Conservation (phyloP, 2,888 invertebrate species). For the Hydrotaea cyrtoneurina region DNA sequence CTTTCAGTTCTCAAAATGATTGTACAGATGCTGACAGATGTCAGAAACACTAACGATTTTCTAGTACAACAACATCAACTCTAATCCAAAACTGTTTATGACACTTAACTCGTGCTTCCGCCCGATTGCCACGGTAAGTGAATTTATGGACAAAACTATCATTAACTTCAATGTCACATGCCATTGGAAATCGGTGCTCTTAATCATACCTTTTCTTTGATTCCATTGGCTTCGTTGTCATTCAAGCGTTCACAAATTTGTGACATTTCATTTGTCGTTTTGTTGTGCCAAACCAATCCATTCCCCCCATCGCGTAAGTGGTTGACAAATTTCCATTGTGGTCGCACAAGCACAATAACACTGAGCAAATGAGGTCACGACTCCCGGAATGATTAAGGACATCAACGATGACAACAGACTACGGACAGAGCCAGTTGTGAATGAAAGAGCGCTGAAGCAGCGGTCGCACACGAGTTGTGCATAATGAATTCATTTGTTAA, state of each 20-base stretch:
- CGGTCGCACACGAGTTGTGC: neutral
- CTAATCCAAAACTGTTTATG: neutral
- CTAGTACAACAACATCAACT: no score
- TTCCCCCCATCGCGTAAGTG: neutral
- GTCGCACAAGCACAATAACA: neutral
- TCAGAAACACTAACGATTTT: no score
- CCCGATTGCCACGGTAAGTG: neutral
- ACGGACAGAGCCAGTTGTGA: no score
- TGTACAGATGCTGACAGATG: neutral
- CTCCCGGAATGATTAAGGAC: constrained; percentile 13
- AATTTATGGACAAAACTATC: constrained; percentile 69
- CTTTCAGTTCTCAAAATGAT: neutral
- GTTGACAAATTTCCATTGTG: constrained; percentile 7
- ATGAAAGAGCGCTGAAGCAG: neutral
- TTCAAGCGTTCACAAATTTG: neutral
- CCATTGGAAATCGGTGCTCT: neutral
- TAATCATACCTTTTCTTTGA: neutral
- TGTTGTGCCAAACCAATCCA: neutral
- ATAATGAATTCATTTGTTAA: neutral
- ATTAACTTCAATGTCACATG: constrained; percentile 27
- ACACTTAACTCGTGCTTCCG: neutral
- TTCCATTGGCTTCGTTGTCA: neutral
- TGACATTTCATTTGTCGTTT: neutral
- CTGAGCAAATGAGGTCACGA: neutral
- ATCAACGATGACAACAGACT: neutral